phyloP scores from a whole-genome alignment of 2,113 vertebrate genomes.

The Entomyzon cyanotis region DNA sequence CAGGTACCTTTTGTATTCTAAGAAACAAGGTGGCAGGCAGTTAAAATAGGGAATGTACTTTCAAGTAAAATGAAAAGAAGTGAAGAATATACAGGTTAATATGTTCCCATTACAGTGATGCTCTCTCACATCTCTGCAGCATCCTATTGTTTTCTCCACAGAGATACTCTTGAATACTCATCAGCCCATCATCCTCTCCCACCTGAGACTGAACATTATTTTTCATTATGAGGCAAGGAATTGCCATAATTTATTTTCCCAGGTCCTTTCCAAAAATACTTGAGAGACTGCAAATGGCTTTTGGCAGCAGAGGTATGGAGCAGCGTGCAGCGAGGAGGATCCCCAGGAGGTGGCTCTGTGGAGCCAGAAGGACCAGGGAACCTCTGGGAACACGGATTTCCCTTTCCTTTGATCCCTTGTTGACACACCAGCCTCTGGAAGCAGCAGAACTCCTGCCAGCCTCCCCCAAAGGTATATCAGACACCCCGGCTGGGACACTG shows the following conservation, averaged over 20 bases:
- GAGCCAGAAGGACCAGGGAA: background rate
- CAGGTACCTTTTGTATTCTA: background rate
- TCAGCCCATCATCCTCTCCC: background rate
- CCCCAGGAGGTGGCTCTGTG: background rate
- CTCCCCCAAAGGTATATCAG: background rate
- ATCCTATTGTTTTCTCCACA: background rate
- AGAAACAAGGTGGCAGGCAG: background rate
- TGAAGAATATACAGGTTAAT: background rate
- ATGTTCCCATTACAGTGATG: background rate
- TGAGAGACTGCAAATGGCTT: rapidly evolving
- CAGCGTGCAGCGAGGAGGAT: background rate
- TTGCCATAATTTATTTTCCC: background rate
- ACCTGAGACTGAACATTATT: background rate
- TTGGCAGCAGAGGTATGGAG: background rate
- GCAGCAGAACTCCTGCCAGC: background rate
- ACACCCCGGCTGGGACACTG: background rate
- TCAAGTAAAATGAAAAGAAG: background rate
- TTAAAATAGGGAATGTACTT: background rate
- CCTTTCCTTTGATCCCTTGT: background rate
- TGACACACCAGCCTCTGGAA: background rate
- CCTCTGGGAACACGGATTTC: rapidly evolving
- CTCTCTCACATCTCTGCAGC: background rate
- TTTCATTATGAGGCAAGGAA: background rate
- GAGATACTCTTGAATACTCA: background rate
- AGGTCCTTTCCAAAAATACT: background rate